Evolutionary conservation across 2,113 vertebrate genomes (phyloP).

Genomic region (Austrofundulus limnaeus): DNA sequence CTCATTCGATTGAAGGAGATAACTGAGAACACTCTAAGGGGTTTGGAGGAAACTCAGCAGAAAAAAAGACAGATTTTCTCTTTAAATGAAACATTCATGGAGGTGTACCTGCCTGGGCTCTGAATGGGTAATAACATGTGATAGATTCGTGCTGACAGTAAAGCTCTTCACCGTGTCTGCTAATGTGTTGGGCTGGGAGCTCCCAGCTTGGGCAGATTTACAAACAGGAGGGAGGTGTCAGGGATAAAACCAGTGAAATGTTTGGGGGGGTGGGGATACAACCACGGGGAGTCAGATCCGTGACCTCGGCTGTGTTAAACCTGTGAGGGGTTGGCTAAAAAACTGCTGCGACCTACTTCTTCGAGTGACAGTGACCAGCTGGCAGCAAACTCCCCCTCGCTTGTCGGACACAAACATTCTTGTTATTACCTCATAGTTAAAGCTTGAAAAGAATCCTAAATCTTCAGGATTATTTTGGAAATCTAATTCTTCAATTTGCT

Average conservation of each 20-base stretch:
- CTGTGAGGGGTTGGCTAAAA: conserved; percentile 57
- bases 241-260: conserved; percentile 61
- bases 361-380: conserved; percentile 65
- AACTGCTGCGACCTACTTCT: conserved; percentile 71
- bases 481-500: no score
- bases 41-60: background rate
- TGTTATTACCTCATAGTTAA: background rate
- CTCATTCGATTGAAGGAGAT: background rate
- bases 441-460: background rate
- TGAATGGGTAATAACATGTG: conserved; percentile 33
- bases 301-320: conserved; percentile 55
- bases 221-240: conserved; percentile 4
- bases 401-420: background rate
- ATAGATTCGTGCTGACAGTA: conserved; percentile 53
- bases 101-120: conserved; percentile 28
- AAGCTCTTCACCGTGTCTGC: conserved; percentile 32
- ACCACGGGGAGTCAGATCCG: conserved; percentile 35
- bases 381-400: conserved; percentile 16
- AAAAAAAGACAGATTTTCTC: background rate
- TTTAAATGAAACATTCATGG: background rate
- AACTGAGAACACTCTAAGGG: no score
- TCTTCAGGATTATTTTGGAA: background rate
- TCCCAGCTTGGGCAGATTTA: conserved; percentile 59
- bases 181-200: conserved; percentile 27
- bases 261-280: conserved; percentile 27